Evolutionary conservation across 2,797 vertebrate genomes (phyloP), one percentile per base, ranked within the genome.

Genomic region (Sebastes kiyomatsui): DNA sequence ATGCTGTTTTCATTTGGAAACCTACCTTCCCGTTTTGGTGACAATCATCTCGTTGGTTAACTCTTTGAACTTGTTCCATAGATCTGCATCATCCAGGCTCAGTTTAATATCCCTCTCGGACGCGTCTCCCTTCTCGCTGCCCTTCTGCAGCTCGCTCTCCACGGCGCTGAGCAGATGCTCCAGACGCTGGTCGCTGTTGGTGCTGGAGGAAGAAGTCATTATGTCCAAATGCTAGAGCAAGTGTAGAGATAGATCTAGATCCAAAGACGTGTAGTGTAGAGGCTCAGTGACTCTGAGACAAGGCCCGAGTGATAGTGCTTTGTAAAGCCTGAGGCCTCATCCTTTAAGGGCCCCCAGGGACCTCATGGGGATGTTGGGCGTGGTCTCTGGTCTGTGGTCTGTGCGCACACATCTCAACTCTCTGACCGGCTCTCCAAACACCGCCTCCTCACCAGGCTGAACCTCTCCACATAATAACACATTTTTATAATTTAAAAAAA

Each of bases 31-130:
- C 1, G 96, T 96, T 73, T 97, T 97, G 25, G 96, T 96, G 84
- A 97, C 96, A 32, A 97, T 97, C 96, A 97, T 97, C 83, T 97
- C 96, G 87, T 97, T 97, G 68, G 96, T 97, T 2, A 97, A 80
- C 83, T 96, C 96, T 90, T 96, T 96, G 83, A 97, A 97, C 82
- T 96, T 96, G 91, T 81, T 94, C 96, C 96, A 97, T 52, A 97
- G 76, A 28, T 96, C 96, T 1, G 94, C 93, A 27, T 97, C 96
- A 9, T 97, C 96, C 73, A 97, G 94, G 0, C 85, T 90, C 72
- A 96, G 90, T 88, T 96, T 96, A 88, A 97, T 96, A 92, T 97
- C 96, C 90, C 95, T 79, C 92, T 97, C 96, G 4, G 95, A 95
- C 5, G 93, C 91, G 83, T 96, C 96, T 5, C 96, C 96, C 74